Evolutionary conservation across 2,888 invertebrate species (phyloP).

Genomic region (Nymphalis polychloros): DNA sequence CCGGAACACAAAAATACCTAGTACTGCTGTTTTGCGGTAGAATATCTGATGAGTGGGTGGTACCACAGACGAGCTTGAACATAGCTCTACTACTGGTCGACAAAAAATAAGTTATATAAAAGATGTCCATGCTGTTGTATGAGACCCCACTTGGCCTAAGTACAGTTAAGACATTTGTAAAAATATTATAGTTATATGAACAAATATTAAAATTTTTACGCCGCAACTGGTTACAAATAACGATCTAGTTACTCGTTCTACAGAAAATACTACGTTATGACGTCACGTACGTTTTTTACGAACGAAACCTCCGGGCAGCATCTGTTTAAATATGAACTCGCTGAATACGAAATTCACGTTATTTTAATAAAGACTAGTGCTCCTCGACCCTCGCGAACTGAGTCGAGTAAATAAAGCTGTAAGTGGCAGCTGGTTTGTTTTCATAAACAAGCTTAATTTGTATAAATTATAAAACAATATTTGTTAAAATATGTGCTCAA

Average conservation of each 20-base stretch:
- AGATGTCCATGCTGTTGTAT: no score
- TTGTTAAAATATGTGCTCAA: not conserved
- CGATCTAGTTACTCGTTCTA: constrained; percentile 1
- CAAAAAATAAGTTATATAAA: no score
- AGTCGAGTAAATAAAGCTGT: constrained; percentile 14
- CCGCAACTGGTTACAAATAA: not conserved
- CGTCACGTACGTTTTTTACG: constrained; percentile 42
- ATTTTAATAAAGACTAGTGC: constrained; percentile 35
- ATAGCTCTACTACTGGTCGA: no score
- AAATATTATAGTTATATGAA: no score
- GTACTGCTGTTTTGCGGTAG: no score
- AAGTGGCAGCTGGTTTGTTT: constrained; percentile 18
- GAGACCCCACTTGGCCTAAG: no score
- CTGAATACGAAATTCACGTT: constrained; percentile 37
- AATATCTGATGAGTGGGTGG: no score
- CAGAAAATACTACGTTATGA: constrained; percentile 35
- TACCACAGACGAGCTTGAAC: no score
- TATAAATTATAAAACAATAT: constrained; percentile 4
- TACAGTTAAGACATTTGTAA: no score
- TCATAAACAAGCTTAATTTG: not conserved
- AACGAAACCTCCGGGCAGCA: constrained; percentile 21
- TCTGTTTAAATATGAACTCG: constrained; percentile 39
- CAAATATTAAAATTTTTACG: not conserved
- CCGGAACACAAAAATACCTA: no score
- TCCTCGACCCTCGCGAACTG: constrained; percentile 15